These are phyloP conservation scores for Atta texana DNA, from an alignment of 1,140 invertebrate species.

Conservation along the genomic window DNA sequence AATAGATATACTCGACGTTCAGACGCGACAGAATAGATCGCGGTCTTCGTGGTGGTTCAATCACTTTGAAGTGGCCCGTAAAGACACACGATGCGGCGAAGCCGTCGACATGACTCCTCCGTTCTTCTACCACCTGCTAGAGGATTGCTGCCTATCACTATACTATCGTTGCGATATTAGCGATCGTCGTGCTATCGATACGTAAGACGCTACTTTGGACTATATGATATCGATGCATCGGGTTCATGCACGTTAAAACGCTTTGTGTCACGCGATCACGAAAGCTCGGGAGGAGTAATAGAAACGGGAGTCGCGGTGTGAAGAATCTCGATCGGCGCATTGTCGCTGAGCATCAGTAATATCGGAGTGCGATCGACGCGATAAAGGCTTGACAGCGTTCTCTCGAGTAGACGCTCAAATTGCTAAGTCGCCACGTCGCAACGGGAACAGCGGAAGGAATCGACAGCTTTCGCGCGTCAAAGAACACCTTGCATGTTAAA, in stretches of 20 bases:
- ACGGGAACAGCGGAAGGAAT: constrained; percentile 32
- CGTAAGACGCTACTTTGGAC: constrained; percentile 47
- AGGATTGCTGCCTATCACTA: neutral
- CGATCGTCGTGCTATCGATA: constrained; percentile 15
- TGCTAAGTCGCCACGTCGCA: constrained; percentile 52
- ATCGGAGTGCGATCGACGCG: constrained; percentile 24
- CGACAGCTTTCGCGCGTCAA: constrained; percentile 41
- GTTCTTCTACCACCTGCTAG: constrained; percentile 1
- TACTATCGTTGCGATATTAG: constrained; percentile 13
- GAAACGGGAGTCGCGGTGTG: constrained; percentile 44
- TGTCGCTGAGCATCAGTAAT: constrained; percentile 40
- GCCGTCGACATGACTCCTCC: neutral
- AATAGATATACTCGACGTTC: constrained; percentile 15
- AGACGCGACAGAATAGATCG: constrained; percentile 31
- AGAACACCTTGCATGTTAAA: constrained; percentile 67
- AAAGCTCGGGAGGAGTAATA: constrained; percentile 17
- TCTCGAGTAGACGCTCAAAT: constrained; percentile 44
- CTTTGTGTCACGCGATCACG: constrained; percentile 48
- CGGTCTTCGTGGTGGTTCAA: constrained; percentile 47
- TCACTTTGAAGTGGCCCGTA: constrained; percentile 54
- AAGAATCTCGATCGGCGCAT: constrained; percentile 8
- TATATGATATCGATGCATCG: constrained; percentile 30
- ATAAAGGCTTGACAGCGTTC: constrained; percentile 40
- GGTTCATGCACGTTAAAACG: neutral
- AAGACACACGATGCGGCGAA: constrained; percentile 5